phyloP scores from a whole-genome alignment of 1,140 invertebrate genomes.

The Batillaria attramentaria region DNA sequence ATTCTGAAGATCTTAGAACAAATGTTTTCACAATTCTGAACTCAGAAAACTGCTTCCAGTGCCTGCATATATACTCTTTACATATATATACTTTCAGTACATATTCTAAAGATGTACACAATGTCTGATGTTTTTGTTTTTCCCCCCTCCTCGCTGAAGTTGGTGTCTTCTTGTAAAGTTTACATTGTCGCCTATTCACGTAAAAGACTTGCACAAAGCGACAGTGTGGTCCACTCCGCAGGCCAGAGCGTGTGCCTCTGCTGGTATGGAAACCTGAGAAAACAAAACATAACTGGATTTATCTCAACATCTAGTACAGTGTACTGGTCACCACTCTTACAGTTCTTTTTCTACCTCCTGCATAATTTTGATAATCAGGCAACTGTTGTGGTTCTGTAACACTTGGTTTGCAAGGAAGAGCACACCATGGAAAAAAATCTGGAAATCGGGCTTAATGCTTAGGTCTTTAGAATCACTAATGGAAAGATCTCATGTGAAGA shows the following conservation, averaged over 20 bases:
- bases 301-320: neutral
- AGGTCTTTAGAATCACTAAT: neutral
- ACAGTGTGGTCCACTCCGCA: conserved; percentile 91
- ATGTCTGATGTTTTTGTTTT: too few species aligned
- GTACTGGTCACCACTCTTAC: neutral
- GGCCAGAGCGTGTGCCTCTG: conserved; percentile 79
- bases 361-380: neutral
- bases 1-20: neutral
- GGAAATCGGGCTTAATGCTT: neutral
- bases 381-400: too few species aligned
- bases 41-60: too few species aligned
- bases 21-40: too few species aligned
- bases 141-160: too few species aligned
- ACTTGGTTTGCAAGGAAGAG: neutral
- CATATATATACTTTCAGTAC: too few species aligned
- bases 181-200: too few species aligned
- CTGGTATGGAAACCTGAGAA: conserved; percentile 80
- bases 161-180: too few species aligned
- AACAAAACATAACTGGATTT: conserved; percentile 27
- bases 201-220: conserved; percentile 82
- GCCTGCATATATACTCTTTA: too few species aligned
- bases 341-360: too few species aligned
- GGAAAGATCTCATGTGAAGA: neutral
- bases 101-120: too few species aligned
- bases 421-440: neutral